Conservation (phyloP, 2,113 vertebrate genomes). For the Jaculus jaculus region DNA sequence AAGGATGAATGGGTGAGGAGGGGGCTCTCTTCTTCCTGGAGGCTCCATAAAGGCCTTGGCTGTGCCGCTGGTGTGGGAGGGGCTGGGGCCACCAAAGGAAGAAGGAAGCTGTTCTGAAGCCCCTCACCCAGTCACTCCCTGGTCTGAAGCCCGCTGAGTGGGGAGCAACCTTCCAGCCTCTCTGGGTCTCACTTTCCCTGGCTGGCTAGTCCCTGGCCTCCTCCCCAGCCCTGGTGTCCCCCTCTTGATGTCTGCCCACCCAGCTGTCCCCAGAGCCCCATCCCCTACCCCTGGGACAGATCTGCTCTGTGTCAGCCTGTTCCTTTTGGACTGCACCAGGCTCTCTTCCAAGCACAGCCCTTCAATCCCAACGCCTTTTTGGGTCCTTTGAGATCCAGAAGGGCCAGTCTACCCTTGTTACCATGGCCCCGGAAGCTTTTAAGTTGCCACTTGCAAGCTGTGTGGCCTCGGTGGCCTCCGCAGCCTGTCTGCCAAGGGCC, state of each 20-base stretch:
- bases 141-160: background rate
- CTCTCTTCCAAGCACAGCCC: background rate
- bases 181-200: constrained; percentile 20
- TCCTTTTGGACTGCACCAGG: background rate
- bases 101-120: constrained; percentile 35
- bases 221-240: background rate
- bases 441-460: background rate
- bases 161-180: background rate
- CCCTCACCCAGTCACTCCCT: background rate
- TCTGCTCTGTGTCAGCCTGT: background rate
- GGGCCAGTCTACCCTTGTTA: background rate
- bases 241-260: background rate
- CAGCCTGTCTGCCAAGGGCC: background rate
- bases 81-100: constrained; percentile 46
- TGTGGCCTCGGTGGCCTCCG: background rate
- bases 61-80: constrained; percentile 1
- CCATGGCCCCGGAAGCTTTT: background rate
- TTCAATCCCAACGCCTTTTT: rapidly evolving
- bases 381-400: background rate
- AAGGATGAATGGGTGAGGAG: constrained; percentile 71
- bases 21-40: constrained; percentile 68
- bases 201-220: background rate
- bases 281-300: background rate
- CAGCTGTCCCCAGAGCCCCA: background rate
- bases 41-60: constrained; percentile 72